Evolutionary conservation across 2,888 invertebrate genomes (phyloP).

Genomic region (Synergus gifuensis): DNA sequence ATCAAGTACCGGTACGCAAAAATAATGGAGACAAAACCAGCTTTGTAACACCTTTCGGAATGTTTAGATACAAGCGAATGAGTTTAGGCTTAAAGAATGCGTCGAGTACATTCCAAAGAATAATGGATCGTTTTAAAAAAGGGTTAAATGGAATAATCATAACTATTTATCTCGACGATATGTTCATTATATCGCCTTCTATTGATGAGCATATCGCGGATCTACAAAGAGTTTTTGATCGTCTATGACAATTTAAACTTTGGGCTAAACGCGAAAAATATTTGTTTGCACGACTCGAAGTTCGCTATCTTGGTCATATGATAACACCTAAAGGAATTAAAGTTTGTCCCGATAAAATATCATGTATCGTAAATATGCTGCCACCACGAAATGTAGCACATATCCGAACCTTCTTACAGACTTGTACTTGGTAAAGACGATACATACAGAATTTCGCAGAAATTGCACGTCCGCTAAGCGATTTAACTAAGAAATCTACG

Average conservation of each 20-base stretch:
- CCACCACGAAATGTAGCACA: too few relatives aligned
- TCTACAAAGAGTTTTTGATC: not conserved
- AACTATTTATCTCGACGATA: not conserved
- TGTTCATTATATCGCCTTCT: not conserved
- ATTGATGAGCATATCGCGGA: not conserved
- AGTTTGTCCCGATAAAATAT: too few relatives aligned
- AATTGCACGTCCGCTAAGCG: constrained; percentile 54
- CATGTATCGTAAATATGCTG: too few relatives aligned
- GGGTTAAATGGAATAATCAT: not conserved
- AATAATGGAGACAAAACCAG: too few relatives aligned
- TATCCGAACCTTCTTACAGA: too few relatives aligned
- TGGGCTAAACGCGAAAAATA: not conserved
- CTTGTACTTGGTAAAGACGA: too few relatives aligned
- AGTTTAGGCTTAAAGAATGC: too few relatives aligned
- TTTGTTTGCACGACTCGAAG: not conserved
- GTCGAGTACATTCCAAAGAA: too few relatives aligned
- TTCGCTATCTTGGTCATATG: not conserved
- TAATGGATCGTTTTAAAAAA: too few relatives aligned
- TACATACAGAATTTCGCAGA: not conserved
- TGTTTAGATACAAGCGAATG: too few relatives aligned
- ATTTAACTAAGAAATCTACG: constrained; percentile 54
- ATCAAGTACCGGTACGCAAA: too few relatives aligned
- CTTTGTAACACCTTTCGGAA: too few relatives aligned
- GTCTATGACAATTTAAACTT: not conserved
- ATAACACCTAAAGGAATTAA: not conserved